These are phyloP conservation scores for Tanytarsus gracilentus DNA, from an alignment of 2,888 invertebrate species.

Conservation along the genomic window DNA sequence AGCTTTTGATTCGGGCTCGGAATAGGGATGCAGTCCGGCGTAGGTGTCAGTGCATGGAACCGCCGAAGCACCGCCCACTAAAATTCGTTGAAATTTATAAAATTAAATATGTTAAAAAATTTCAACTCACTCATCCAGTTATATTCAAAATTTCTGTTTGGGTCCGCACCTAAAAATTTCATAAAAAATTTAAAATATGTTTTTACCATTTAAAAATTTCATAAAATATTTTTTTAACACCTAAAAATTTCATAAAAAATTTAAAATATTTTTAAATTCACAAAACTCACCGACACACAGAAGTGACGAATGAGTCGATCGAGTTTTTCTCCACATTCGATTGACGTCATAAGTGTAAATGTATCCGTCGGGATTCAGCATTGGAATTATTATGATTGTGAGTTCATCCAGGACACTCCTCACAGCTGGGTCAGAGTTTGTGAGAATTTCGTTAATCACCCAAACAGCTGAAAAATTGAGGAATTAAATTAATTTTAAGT, in stretches of 20 bases:
- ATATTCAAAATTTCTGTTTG: slow-evolving; percentile 41
- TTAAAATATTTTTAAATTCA: not conserved
- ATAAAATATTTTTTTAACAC: slow-evolving; percentile 32
- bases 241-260: slow-evolving; percentile 31
- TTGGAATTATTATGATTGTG: slow-evolving; percentile 68
- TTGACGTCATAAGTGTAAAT: slow-evolving; percentile 39
- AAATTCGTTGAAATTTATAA: not conserved
- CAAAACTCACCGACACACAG: not conserved
- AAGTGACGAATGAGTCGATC: slow-evolving; percentile 35
- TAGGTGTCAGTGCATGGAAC: slow-evolving; percentile 41
- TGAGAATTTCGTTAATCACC: slow-evolving; percentile 61
- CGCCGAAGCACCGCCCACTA: slow-evolving; percentile 19
- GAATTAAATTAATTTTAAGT: slow-evolving; percentile 37
- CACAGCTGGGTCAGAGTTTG: slow-evolving; percentile 48
- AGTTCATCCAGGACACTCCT: slow-evolving; percentile 53
- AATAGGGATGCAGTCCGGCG: slow-evolving; percentile 48
- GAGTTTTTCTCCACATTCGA: slow-evolving; percentile 59
- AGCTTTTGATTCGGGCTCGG: slow-evolving; percentile 48
- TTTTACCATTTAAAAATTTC: no score
- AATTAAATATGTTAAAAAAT: not conserved
- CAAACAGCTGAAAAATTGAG: slow-evolving; percentile 58
- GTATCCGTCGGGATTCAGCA: slow-evolving; percentile 59
- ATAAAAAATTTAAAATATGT: no score
- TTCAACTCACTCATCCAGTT: slow-evolving; percentile 35
- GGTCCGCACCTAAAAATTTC: slow-evolving; percentile 36